Percentiles rank a stretch among this genome's conserved stretches.
These are phyloP conservation scores for Cryptops parisi DNA, from an alignment of 2,888 invertebrate genomes.

Conservation along the genomic window DNA sequence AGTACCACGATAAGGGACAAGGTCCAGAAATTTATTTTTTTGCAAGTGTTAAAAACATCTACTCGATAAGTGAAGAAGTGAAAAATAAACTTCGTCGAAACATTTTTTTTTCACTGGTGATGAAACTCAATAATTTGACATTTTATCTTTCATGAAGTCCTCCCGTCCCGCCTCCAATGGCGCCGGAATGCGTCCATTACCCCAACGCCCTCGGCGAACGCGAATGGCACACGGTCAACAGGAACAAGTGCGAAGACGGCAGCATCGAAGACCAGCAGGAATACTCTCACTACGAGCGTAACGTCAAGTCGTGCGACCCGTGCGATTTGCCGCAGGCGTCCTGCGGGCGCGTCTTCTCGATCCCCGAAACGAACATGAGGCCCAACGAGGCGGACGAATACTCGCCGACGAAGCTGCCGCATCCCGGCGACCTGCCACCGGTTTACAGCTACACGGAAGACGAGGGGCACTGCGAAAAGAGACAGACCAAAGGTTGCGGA, in stretches of 20 bases:
- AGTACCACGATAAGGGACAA: too few species aligned
- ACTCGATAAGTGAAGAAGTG: too few species aligned
- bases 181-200: neutral
- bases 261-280: neutral
- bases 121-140: too few species aligned
- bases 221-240: neutral
- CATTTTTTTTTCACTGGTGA: too few species aligned
- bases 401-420: neutral
- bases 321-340: neutral
- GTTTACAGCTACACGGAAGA: neutral
- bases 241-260: neutral
- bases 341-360: neutral
- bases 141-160: too few species aligned
- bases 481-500: neutral
- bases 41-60: too few species aligned
- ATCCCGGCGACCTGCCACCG: neutral
- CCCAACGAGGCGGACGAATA: neutral
- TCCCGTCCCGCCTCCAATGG: neutral
- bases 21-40: too few species aligned
- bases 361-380: neutral
- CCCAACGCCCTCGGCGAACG: neutral
- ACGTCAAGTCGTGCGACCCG: neutral
- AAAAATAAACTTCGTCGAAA: too few species aligned
- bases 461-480: neutral
- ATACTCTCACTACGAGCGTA: neutral